These are phyloP conservation scores for Coranthus polyacanthus DNA, from an alignment of 2,797 vertebrate genomes.

Conservation along the genomic window DNA sequence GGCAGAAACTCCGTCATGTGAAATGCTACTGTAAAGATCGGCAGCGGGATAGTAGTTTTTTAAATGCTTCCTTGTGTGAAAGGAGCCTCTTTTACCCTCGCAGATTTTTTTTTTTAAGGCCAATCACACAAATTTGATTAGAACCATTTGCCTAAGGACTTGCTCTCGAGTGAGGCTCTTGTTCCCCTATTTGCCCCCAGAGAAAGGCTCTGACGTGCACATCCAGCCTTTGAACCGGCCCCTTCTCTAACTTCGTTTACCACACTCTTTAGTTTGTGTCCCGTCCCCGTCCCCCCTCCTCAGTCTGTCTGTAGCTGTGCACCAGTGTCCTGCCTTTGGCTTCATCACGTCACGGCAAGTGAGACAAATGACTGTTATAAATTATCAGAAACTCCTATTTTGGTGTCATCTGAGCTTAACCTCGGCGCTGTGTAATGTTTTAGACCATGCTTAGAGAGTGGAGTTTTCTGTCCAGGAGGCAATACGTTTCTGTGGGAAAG, in stretches of 20 bases:
- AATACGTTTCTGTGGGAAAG: conserved; percentile 41
- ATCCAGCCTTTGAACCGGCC: conserved; percentile 70
- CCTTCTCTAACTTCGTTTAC: conserved; percentile 72
- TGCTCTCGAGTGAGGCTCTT: conserved; percentile 70
- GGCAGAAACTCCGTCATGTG: conserved; percentile 74
- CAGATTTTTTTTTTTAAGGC: conserved; percentile 63
- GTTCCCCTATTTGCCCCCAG: conserved; percentile 70
- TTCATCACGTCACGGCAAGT: conserved; percentile 56
- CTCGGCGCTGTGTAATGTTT: conserved; percentile 26
- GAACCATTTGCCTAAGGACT: conserved; percentile 73
- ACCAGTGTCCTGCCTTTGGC: conserved; percentile 45
- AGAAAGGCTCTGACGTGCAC: conserved; percentile 69
- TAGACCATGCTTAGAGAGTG: conserved; percentile 7
- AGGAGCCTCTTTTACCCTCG: conserved; percentile 69
- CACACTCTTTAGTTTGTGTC: conserved; percentile 44
- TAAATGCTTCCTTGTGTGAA: conserved; percentile 77
- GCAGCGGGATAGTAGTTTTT: conserved; percentile 58
- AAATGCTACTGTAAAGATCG: conserved; percentile 70
- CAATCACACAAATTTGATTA: conserved; percentile 85
- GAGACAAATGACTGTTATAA: conserved; percentile 68
- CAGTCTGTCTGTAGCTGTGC: conserved; percentile 37
- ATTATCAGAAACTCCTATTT: conserved; percentile 51
- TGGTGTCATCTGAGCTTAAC: conserved; percentile 59
- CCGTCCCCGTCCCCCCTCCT: background rate
- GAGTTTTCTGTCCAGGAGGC: conserved; percentile 3